Percentiles rank a stretch among this genome's conserved stretches.
Evolutionary conservation across 2,113 vertebrate species (phyloP).

Genomic region (Tiliqua scincoides): DNA sequence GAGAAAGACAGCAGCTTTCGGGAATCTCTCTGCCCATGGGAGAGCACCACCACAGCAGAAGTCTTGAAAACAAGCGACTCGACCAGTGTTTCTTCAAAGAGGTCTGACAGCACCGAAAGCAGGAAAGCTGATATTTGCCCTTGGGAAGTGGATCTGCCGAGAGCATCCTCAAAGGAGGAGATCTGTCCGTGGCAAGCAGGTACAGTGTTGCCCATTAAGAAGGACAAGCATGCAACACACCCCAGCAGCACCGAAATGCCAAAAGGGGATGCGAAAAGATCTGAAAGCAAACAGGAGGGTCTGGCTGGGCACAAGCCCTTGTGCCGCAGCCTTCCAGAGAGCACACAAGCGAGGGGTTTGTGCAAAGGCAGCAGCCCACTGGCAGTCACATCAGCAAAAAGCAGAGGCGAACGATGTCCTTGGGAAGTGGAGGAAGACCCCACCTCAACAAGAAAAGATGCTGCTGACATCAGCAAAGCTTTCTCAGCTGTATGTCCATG

Average conservation of each 20-base stretch:
- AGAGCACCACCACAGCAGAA: constrained; percentile 17
- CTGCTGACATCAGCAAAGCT: neutral
- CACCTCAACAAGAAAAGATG: neutral
- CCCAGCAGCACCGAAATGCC: neutral
- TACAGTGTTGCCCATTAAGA: fast-evolving
- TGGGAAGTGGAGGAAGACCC: constrained; percentile 62
- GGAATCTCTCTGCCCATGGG: constrained; percentile 28
- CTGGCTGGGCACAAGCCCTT: constrained; percentile 46
- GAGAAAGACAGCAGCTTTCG: constrained; percentile 16
- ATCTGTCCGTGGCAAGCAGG: constrained; percentile 51
- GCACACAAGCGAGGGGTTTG: fast-evolving
- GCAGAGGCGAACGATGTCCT: constrained; percentile 59
- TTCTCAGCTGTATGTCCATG: constrained; percentile 27
- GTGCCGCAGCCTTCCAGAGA: constrained; percentile 4
- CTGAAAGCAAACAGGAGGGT: neutral
- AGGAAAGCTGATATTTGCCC: constrained; percentile 54
- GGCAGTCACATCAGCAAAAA: neutral
- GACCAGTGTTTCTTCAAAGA: neutral
- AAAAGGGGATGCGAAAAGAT: neutral
- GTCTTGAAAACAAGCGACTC: constrained; percentile 6
- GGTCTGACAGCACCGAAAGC: constrained; percentile 1
- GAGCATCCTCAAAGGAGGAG: constrained; percentile 42
- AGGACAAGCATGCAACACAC: neutral
- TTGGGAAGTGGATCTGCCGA: constrained; percentile 66
- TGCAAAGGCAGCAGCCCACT: constrained; percentile 25